phyloP scores from a whole-genome alignment of 2,888 invertebrate genomes.

The Spodoptera exigua region DNA sequence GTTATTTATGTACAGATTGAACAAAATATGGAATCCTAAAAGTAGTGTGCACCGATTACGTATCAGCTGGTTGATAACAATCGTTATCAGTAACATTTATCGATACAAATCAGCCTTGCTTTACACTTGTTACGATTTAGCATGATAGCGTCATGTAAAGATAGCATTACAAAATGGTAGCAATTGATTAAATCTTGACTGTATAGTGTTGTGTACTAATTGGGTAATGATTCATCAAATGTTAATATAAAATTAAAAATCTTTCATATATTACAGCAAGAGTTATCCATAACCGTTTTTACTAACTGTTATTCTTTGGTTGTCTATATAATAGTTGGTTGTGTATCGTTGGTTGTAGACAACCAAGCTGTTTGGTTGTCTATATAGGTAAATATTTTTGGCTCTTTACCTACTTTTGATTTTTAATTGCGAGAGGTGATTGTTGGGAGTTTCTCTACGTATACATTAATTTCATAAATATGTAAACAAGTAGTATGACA shows the following conservation, averaged over 20 bases:
- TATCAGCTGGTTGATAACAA: conserved; percentile 55
- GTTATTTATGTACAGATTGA: neutral
- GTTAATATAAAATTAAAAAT: conserved; percentile 15
- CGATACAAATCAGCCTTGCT: conserved; percentile 60
- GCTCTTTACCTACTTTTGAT: neutral
- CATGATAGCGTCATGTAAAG: conserved; percentile 50
- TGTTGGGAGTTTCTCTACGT: neutral
- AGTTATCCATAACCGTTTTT: conserved; percentile 3
- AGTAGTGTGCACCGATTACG: conserved; percentile 52
- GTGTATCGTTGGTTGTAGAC: too few relatives aligned
- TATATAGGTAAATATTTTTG: too few relatives aligned
- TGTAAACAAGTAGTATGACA: conserved; percentile 20
- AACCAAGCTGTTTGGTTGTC: too few relatives aligned
- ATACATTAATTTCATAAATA: conserved; percentile 30
- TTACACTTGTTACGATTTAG: conserved; percentile 55
- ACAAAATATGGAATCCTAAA: conserved; percentile 30
- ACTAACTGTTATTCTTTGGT: too few relatives aligned
- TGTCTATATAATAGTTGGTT: too few relatives aligned
- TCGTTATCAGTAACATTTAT: conserved; percentile 56
- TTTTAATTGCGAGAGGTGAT: neutral
- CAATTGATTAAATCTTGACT: conserved; percentile 53
- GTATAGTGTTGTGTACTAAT: conserved; percentile 41
- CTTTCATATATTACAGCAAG: conserved; percentile 4
- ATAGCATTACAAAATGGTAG: conserved; percentile 51
- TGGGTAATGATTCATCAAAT: conserved; percentile 33